These are phyloP conservation scores for Eriocheir sinensis DNA, from an alignment of 1,140 invertebrate species.

Conservation along the genomic window DNA sequence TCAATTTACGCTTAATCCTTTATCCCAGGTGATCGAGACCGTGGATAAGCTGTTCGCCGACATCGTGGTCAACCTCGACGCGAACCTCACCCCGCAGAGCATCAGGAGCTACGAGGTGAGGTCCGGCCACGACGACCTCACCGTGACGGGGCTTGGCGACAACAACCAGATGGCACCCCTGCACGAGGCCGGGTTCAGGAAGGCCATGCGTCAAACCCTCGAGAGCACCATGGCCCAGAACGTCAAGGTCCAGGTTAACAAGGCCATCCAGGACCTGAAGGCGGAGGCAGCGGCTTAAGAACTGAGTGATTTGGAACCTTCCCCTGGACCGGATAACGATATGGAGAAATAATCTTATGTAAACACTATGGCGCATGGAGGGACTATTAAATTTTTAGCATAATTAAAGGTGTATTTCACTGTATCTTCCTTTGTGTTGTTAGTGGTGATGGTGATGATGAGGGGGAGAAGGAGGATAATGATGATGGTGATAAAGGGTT, in stretches of 20 bases:
- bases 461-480: too few relatives aligned
- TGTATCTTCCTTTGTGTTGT: too few relatives aligned
- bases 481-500: too few relatives aligned
- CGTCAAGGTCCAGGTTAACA: slow-evolving; percentile 32
- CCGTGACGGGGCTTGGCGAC: neutral
- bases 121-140: slow-evolving; percentile 30
- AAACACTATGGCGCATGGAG: neutral
- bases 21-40: neutral
- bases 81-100: slow-evolving; percentile 28
- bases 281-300: neutral
- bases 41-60: slow-evolving; percentile 56
- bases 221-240: slow-evolving; percentile 36
- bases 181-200: slow-evolving; percentile 34
- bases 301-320: too few relatives aligned
- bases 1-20: too few relatives aligned
- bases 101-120: slow-evolving; percentile 23
- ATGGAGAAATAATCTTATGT: neutral
- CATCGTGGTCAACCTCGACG: neutral
- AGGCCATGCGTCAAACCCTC: neutral
- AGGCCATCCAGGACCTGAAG: slow-evolving; percentile 32
- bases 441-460: too few relatives aligned
- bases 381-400: neutral
- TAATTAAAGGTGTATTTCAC: too few relatives aligned
- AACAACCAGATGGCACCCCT: neutral
- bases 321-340: too few relatives aligned